A percentile compares a stretch with the other conserved stretches of the same genome.
These are phyloP conservation scores for Pseudomyrmex dendroicus DNA, from an alignment of 1,140 invertebrate species.

Conservation along the genomic window DNA sequence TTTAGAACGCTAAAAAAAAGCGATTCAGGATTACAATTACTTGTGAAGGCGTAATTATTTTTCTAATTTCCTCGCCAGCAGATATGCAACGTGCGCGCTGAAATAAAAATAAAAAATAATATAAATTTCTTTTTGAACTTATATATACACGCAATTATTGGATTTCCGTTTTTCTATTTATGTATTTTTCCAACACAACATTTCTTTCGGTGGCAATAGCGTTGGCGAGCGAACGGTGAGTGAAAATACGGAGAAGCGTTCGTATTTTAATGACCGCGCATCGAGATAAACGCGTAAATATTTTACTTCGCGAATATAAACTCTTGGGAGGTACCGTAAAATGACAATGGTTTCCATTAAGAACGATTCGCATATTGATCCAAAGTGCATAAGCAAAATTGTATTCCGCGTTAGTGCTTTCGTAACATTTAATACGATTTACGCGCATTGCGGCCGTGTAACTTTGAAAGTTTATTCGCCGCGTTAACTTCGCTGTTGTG, in stretches of 20 bases:
- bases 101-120: neutral
- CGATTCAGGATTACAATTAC: no score
- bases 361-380: neutral
- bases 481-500: slow-evolving; percentile 5
- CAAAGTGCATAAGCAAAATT: slow-evolving; percentile 24
- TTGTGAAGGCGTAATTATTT: no score
- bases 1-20: neutral
- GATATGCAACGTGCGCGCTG: neutral
- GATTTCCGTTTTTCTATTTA: neutral
- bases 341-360: neutral
- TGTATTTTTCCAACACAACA: neutral
- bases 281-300: slow-evolving; percentile 31
- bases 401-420: neutral
- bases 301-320: slow-evolving; percentile 11
- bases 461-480: neutral
- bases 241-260: neutral
- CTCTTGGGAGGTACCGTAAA: neutral
- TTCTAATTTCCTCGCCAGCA: no score
- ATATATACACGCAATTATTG: neutral
- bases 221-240: slow-evolving; percentile 5
- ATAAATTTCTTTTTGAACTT: slow-evolving; percentile 7
- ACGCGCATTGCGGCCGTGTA: neutral
- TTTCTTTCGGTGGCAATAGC: neutral
- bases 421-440: neutral
- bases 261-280: slow-evolving; percentile 24